Evolutionary conservation across 1,140 invertebrate genomes (phyloP).

Genomic region (Pseudobourletiella spinata): DNA sequence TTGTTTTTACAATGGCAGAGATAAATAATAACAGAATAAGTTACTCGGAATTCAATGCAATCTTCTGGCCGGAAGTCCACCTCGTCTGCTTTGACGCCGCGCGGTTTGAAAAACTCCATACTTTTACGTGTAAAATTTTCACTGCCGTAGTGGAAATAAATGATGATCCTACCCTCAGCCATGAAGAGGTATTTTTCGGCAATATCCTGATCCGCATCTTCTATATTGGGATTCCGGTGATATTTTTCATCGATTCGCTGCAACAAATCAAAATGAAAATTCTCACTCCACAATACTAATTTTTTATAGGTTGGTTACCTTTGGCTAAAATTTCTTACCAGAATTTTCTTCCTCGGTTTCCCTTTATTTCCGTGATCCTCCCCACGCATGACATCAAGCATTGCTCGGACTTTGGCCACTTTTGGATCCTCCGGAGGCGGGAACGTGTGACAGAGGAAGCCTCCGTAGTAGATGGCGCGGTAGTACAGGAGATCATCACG

Average conservation of each 20-base stretch:
- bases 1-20: neutral
- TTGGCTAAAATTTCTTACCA: conserved; percentile 5
- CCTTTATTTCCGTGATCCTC: conserved; percentile 12
- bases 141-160: conserved; percentile 28
- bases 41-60: conserved; percentile 16
- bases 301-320: conserved; percentile 1
- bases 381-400: conserved; percentile 19
- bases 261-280: conserved; percentile 4
- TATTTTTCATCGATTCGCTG: conserved; percentile 53
- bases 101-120: conserved; percentile 26
- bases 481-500: conserved; percentile 54
- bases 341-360: conserved; percentile 22
- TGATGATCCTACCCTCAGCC: conserved; percentile 17
- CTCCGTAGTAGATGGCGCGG: conserved; percentile 43
- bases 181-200: conserved; percentile 41
- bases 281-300: neutral
- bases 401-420: conserved; percentile 37
- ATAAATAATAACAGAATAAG: neutral
- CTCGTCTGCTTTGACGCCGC: conserved; percentile 5
- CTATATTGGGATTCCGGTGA: conserved; percentile 47
- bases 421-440: conserved; percentile 38
- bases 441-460: conserved; percentile 25
- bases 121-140: conserved; percentile 19
- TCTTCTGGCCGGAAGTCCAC: conserved; percentile 16
- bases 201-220: conserved; percentile 49